Base-by-base conservation (phyloP, 2,797 vertebrate genomes). In the Bryconaethiops microstoma region DNA sequence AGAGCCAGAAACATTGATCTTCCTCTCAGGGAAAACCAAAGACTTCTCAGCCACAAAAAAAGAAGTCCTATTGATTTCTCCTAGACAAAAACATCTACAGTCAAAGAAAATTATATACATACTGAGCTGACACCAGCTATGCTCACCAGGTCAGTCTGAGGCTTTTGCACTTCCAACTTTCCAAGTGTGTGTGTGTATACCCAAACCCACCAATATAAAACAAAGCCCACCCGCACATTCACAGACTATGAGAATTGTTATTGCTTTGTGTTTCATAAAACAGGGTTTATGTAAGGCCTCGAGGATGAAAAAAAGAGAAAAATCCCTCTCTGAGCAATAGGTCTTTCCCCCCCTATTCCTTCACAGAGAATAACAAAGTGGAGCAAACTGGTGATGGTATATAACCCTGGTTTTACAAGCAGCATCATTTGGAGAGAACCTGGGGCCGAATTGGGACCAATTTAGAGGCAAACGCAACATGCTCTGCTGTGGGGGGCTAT, bases 361-460 rank as follows among this genome's bases (percentile, higher is more conserved):
- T 40, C 65, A n/a, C 65, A 19, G 39, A 68, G 39, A 68, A 68
- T 12, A 35, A 74, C 54, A 74, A 59, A 59, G 8, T 10, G 52
- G 17, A 74, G 52, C 17, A 17, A 74, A 40, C 52, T 54, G 13
- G 71, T 13, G 71, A 52, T 54, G 19, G 52, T 40, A 21, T 23
- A 42, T 14, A 14, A 14, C 55, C 57, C n/a, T 78, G 50, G 55
- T 73, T 79, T 73, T 73, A 54, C 77, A 19, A 45, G 69, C 48
- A 4, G 23, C 21, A 59, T 8, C 45, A 12, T 25, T 48, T 50
- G 2, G 21, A 78, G 76, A 23, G 21, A 23, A 35, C 69, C 10
- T 2, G 2, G 25, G 16, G 48, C 42, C 25, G 12, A 7, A 55
- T 14, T 2, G 59, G 69, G 62, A 45, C 59, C 59, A 45, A 65